phyloP scores from a whole-genome alignment of 2,888 invertebrate species.

The Phengaris alcon region DNA sequence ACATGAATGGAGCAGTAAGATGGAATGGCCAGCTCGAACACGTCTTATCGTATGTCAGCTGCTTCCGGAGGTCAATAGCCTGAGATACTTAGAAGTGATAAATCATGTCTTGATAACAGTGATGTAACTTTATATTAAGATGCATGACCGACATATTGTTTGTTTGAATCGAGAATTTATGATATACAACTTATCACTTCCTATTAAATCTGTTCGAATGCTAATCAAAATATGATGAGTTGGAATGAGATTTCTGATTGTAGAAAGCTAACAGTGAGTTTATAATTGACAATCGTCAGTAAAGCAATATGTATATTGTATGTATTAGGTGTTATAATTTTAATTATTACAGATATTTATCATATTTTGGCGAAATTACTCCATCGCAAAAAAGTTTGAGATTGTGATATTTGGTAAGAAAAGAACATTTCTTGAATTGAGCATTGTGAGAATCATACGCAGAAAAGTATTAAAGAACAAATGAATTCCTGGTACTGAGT shows the following conservation, averaged over 20 bases:
- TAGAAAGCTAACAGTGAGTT: neutral
- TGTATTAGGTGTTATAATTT: neutral
- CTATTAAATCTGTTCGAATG: neutral
- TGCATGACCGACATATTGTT: constrained; percentile 27
- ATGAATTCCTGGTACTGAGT: neutral
- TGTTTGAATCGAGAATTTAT: constrained; percentile 6
- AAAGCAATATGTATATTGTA: neutral
- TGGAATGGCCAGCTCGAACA: constrained; percentile 43
- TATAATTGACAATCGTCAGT: neutral
- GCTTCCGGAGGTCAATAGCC: constrained; percentile 48
- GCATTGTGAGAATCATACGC: constrained; percentile 13
- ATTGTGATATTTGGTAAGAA: neutral
- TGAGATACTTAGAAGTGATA: constrained; percentile 36
- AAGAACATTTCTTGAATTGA: neutral
- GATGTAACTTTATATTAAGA: constrained; percentile 27
- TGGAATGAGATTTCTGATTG: constrained; percentile 11
- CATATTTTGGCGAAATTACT: neutral
- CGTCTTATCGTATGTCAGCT: constrained; percentile 50
- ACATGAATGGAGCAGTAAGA: constrained; percentile 49
- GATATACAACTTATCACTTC: constrained; percentile 15
- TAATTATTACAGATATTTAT: neutral
- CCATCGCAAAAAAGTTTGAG: neutral
- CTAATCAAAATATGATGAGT: constrained; percentile 15
- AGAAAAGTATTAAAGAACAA: constrained; percentile 15
- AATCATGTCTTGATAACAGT: constrained; percentile 33